Base-by-base conservation (phyloP, 2,797 vertebrate species). In the Chrosomus eos region DNA sequence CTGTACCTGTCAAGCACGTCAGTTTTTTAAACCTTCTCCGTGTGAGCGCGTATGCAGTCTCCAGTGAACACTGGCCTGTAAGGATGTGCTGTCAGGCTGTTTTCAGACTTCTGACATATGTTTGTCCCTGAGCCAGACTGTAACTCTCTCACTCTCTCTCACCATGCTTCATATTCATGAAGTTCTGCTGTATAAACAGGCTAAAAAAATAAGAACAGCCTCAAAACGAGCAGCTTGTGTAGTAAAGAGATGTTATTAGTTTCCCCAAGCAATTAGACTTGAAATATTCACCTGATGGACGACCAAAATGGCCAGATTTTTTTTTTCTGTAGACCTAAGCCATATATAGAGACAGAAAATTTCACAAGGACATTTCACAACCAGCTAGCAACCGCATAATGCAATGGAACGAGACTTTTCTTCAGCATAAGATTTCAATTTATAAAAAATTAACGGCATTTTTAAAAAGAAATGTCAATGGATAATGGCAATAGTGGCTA, bases 111-210 rank as follows among this genome's bases (percentile, higher is more conserved):
- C 58, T 77, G 79, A 77, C 86, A 77, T 55, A 62, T 60, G 72
- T 31, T 64, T 81, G 86, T 73, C 67, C 45, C 58, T 5, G 26
- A 79, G 28, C 68, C 80, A 80, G 48, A 60, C 60, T 70, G 75
- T 21, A 68, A 70, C 48, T 62, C 51, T 38, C 14, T 45, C 38
- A 8, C 40, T 11, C 43, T 45, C 13, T 14, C 43, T 4, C 43
- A 82, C 28, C 21, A 55, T 72, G 71, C 71, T 81, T 64, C 33
- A 81, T 84, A 87, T 85, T 85, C 79, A 78, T 82, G 55, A 72
- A 73, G 28, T 28, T 48, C 73, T 64, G 81, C 58, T 55, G 26
- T 67, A 78, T 48, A 86, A 64, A 66, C 51, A 77, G 66, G 33
- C 51, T 38, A 81, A 23, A 83, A 71, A 66, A 64, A 48, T 18